Conservation (phyloP, 2,888 invertebrate genomes). For the Pheosia tremula region DNA sequence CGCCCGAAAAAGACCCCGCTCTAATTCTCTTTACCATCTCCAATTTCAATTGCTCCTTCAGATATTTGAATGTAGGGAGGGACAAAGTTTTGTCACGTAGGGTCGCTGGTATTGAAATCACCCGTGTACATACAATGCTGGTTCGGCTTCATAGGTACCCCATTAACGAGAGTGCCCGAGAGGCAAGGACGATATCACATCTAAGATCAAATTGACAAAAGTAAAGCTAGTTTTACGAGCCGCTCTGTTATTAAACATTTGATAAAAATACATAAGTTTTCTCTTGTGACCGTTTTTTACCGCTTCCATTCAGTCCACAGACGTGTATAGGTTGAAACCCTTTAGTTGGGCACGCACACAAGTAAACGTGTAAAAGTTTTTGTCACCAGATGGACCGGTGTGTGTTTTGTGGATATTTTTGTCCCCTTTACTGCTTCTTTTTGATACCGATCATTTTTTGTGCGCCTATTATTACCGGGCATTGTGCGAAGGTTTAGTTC, state of each 20-base stretch:
- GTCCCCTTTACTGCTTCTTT: slow-evolving; percentile 76
- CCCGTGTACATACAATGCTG: slow-evolving; percentile 78
- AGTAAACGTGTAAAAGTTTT: slow-evolving; percentile 61
- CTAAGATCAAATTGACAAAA: slow-evolving; percentile 80
- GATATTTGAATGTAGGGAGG: slow-evolving; percentile 84
- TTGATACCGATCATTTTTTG: slow-evolving; percentile 82
- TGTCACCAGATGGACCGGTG: slow-evolving; percentile 61
- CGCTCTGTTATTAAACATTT: slow-evolving; percentile 81
- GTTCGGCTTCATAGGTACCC: slow-evolving; percentile 78
- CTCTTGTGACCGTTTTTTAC: slow-evolving; percentile 69
- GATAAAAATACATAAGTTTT: slow-evolving; percentile 64
- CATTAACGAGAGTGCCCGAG: slow-evolving; percentile 80
- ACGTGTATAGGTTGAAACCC: slow-evolving; percentile 72
- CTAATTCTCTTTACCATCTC: slow-evolving; percentile 85
- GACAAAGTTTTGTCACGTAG: slow-evolving; percentile 84
- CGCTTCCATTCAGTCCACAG: slow-evolving; percentile 65
- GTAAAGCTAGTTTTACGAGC: slow-evolving; percentile 75
- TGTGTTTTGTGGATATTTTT: slow-evolving; percentile 72
- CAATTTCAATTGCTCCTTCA: slow-evolving; percentile 85
- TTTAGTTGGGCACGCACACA: slow-evolving; percentile 70
- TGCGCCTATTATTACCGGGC: slow-evolving; percentile 73
- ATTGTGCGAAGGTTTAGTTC: slow-evolving; percentile 79
- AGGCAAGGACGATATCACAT: slow-evolving; percentile 75
- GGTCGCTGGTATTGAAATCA: slow-evolving; percentile 75
- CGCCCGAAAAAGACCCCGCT: slow-evolving; percentile 80